Percentiles rank a stretch among this genome's conserved stretches.
Evolutionary conservation across 1,140 invertebrate species (phyloP).

Genomic region (Octopus bimaculoides): DNA sequence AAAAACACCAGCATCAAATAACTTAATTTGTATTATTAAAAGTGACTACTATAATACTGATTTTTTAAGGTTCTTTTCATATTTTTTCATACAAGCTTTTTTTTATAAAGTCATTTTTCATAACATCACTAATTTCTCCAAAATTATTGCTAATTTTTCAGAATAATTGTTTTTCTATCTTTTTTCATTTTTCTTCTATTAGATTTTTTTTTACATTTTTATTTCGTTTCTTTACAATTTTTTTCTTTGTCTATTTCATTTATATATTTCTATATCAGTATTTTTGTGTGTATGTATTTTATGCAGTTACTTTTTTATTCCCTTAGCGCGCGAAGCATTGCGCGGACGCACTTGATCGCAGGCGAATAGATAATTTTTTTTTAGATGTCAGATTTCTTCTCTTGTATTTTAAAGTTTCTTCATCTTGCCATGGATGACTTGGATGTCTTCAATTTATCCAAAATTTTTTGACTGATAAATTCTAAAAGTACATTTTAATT

Average conservation of each 20-base stretch:
- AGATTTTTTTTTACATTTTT: not conserved
- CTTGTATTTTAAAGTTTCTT: not conserved
- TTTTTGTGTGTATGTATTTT: constrained; percentile 6
- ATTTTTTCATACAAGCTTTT: constrained; percentile 6
- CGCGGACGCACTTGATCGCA: constrained; percentile 9
- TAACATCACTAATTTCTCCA: constrained; percentile 9
- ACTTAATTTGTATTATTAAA: not conserved
- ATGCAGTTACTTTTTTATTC: not conserved
- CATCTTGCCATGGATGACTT: no score
- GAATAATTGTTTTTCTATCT: constrained; percentile 13
- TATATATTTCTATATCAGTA: not conserved
- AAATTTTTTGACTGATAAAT: no score
- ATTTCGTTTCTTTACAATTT: not conserved
- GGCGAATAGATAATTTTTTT: not conserved
- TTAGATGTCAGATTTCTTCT: constrained; percentile 8
- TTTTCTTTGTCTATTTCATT: not conserved
- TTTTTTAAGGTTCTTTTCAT: not conserved
- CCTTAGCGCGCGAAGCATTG: not conserved
- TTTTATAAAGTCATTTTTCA: not conserved
- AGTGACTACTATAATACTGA: not conserved
- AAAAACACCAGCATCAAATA: constrained; percentile 2
- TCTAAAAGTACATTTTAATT: no score
- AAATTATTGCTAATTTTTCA: constrained; percentile 13
- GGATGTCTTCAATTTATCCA: no score
- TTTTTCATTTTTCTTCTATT: not conserved